A percentile compares a stretch with the other conserved stretches of the same genome.
Evolutionary conservation across 1,140 invertebrate genomes (phyloP).

Genomic region (Diachasma alloeum): DNA sequence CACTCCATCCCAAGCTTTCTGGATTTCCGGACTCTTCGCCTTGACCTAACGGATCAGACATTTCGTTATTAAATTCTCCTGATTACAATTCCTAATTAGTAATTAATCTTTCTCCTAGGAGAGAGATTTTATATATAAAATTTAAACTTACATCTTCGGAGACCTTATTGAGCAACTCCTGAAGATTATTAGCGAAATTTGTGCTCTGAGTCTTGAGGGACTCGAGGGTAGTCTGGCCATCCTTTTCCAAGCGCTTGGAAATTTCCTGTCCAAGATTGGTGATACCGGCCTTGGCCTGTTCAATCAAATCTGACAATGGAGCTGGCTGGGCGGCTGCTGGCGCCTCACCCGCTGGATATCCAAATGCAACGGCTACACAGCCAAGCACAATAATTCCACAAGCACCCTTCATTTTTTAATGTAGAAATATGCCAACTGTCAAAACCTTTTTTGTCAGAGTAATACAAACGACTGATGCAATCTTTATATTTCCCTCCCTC

Average conservation of each 20-base stretch:
- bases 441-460: conserved; percentile 2
- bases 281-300: conserved; percentile 42
- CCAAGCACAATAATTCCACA: conserved; percentile 33
- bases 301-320: conserved; percentile 39
- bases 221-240: conserved; percentile 43
- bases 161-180: conserved; percentile 39
- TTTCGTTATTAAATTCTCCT: background rate
- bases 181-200: conserved; percentile 42
- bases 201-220: conserved; percentile 46
- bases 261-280: conserved; percentile 39
- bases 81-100: too few species aligned
- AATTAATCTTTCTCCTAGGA: background rate
- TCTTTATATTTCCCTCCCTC: conserved; percentile 9
- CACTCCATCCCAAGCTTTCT: conserved; percentile 41
- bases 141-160: conserved; percentile 44
- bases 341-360: conserved; percentile 17
- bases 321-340: conserved; percentile 13
- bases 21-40: conserved; percentile 46
- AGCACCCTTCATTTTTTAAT: conserved; percentile 42
- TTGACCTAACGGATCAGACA: conserved; percentile 40
- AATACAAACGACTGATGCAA: conserved; percentile 42
- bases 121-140: background rate
- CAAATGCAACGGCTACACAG: conserved; percentile 22
- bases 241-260: conserved; percentile 41
- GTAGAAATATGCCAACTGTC: conserved; percentile 6